Base-by-base conservation (phyloP, 1,140 invertebrate species). In the Phenacoccus solenopsis region DNA sequence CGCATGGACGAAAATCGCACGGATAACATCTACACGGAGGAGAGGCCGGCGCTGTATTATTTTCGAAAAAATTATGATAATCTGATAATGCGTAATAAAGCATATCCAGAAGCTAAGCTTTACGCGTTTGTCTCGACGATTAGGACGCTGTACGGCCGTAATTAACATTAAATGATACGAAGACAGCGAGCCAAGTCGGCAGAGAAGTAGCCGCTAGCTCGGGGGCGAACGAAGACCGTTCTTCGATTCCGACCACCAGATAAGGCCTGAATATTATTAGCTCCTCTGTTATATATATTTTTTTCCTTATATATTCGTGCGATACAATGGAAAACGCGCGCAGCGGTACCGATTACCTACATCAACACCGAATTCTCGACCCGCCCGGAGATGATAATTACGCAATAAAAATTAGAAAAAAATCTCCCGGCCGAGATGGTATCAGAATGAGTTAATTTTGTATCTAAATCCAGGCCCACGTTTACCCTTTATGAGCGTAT, bases 111-210 rank as follows among this genome's bases (percentile, higher is more conserved):
- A 49, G 38, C 38, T 49, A 49, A 49, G 38, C 38, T 49, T 49
- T 49, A 49, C 38, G 38, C 38, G 20, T 49, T 49, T 49, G 38
- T 49, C 38, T 49, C 38, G 16, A 49, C 38, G 38, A 49, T 49
- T 49, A 49, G 12, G 12, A 49, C 38, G 38, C 38, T 10, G 38
- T 49, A 49, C 20, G 20, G 12, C 38, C 20, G 38, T 49, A 49
- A 49, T 49, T 49, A 49, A 49, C 38, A 49, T 49, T 49, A 49
- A 49, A 49, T 49, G 38, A 49, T 49, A 49, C 38, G 38, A 49
- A 49, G 38, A n/a, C 13, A n/a, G 20, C 3, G 20, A 49, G 38
- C 20, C 12, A 9, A 49, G 5, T 49, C 20, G 38, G 38, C 20
- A 49, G 30, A 32, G 30, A 49, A 49, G 38, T 49, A 49, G 38